Evolutionary conservation across 2,888 invertebrate genomes (phyloP), one percentile per base, ranked within the genome.

Genomic region (Plagiodera versicolora): DNA sequence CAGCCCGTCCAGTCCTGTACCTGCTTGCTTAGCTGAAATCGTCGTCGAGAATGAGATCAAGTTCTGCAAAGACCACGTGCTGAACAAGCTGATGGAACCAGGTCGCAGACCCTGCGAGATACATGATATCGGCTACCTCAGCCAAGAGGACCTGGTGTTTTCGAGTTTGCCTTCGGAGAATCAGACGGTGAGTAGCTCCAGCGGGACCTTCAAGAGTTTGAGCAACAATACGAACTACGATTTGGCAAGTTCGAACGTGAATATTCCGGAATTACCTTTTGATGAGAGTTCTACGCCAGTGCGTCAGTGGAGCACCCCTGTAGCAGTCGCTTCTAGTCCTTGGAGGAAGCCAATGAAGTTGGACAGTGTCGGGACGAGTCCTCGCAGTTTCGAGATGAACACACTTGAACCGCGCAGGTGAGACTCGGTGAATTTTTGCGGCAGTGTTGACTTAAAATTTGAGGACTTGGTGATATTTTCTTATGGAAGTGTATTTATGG

Each of bases 1-100:
- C 5, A 80, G 79, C 67, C 79, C 80, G 0, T 58, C 73, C 52
- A 76, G 74, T 52, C 75, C 77, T 0, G 65, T 77, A 1, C 82
- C 82, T 1, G 79, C 79, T 16, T 81, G 81, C 20, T 81, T 81
- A 54, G 80, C 83, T 1, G 83, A 83, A 70, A 81, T 84, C 39
- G 80, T 83, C 17, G 78, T 83, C 1, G 84, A 84, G 70, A 82
- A 81, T 62, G 82, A 80, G 56, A 76, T 81, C 64, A 80, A 82
- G 57, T 78, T 79, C 39, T 76, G 81, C 35, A 80, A 81, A 62
- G 81, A 81, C 55, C 81, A 79, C 67, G 79, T 81, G 1, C 74
- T 84, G 44, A 83, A 83, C 55, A 82, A 80, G 63, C 79, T 84
- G 56, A 84, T 82, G 64, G 72, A 73, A 11, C 10, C 2, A 10